Conservation (phyloP, 2,797 vertebrate species). For the Acropternis orthonyx region DNA sequence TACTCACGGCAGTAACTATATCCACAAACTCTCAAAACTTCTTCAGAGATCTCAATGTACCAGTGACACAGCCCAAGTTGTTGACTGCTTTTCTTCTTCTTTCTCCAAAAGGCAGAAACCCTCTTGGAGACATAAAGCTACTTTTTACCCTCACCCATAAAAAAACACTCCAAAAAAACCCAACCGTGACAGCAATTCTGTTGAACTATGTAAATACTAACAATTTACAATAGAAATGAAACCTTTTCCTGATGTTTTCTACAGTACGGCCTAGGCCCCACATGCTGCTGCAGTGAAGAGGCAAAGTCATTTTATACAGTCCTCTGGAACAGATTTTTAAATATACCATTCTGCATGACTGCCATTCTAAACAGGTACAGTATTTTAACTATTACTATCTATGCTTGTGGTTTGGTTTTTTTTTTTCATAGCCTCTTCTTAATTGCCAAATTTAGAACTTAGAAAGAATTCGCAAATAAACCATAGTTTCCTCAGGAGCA, state of each 20-base stretch:
- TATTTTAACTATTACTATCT: neutral
- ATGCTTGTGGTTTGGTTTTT: accelerated
- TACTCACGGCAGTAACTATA: neutral
- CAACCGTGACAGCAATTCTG: neutral
- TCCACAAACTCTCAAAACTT: neutral
- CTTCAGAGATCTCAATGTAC: neutral
- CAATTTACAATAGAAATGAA: neutral
- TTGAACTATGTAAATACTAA: neutral
- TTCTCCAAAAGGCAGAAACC: neutral
- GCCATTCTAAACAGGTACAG: neutral
- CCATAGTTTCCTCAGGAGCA: accelerated
- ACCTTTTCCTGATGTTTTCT: neutral
- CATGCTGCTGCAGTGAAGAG: neutral
- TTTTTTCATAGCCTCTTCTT: neutral
- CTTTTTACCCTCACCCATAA: neutral
- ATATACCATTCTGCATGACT: accelerated
- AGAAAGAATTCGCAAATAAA: neutral
- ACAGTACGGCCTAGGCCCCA: neutral
- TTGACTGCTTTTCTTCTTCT: neutral
- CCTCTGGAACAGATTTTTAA: neutral
- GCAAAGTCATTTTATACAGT: neutral
- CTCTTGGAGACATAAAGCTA: neutral
- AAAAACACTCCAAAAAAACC: too few relatives aligned
- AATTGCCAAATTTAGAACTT: neutral
- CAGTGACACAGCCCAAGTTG: neutral